Base-by-base conservation (phyloP, 2,797 vertebrate species). In the Catostomus latipinnis region DNA sequence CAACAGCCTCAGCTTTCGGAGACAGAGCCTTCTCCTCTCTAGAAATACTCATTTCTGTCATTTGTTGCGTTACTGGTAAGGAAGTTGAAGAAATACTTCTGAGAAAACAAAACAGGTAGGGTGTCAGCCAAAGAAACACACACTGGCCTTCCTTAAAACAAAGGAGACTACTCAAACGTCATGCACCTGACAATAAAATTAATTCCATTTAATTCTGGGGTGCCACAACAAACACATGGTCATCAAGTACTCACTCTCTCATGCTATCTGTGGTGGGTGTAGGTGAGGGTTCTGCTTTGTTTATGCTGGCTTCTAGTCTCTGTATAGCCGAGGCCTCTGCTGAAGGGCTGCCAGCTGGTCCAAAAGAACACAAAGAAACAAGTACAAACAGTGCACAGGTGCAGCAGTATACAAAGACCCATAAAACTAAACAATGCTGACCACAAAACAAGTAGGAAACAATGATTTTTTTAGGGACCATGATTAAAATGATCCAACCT, bases 31-130 rank as follows among this genome's bases (percentile, higher is more conserved):
- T 93, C 78, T 97, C 96, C 89, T 99, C 96, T 94, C 95, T 95
- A 76, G 97, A 99, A 93, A 99, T 98, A 92, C 97, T 99, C 98
- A 99, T 99, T 93, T 99, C 98, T 87, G 98, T 99, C 97, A 99
- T 99, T 94, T 99, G 97, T 92, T 99, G 97, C 6, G 94, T 99
- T 90, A 99, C 97, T 88, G 98, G 97, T 92, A 99, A 95, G 88
- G 97, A 94, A 87, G 96, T 93, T 91, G 94, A 92, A 89, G 97
- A 95, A 93, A 96, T 88, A 91, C 91, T 96, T 96, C 98, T 99
- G 90, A 81, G 90, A 82, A 86, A 34, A 34, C 34, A 34, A 34
- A 34, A 50, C 45, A 16, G 4, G 53, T 12, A 13, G 52, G 7
- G 43, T 46, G 49, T 57, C 22, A 1, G 61, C 6, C 11, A 53